These are phyloP conservation scores for Oreotrochilus melanogaster DNA, from an alignment of 2,113 vertebrate genomes.

Conservation along the genomic window DNA sequence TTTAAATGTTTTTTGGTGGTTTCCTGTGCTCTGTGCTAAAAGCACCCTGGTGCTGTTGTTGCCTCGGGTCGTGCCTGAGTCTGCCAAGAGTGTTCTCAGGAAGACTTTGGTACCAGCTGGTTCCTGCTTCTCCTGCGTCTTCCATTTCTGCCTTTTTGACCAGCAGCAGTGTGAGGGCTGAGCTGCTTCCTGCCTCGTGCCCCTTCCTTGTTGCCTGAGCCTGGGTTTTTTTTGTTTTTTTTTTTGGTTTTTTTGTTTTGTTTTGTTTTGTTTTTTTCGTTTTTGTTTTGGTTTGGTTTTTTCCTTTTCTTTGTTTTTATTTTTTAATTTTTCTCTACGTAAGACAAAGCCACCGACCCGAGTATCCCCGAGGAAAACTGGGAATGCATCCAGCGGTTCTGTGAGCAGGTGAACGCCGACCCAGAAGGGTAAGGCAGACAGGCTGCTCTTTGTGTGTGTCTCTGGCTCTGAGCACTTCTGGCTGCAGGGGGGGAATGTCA, in stretches of 20 bases:
- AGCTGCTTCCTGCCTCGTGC: neutral
- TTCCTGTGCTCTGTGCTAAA: neutral
- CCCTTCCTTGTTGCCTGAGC: fast-evolving
- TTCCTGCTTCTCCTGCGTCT: neutral
- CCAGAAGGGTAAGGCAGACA: slow-evolving; percentile 79
- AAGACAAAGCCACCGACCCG: slow-evolving; percentile 89
- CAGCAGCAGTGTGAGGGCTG: neutral
- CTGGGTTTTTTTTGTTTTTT: neutral
- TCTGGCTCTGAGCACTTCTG: neutral
- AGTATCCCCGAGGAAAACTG: slow-evolving; percentile 81
- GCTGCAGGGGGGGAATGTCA: neutral
- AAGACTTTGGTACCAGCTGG: neutral
- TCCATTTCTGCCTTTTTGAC: neutral
- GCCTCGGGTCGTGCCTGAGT: neutral
- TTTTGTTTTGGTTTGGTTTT: neutral
- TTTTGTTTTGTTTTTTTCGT: neutral
- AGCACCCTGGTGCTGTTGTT: neutral
- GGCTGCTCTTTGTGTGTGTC: neutral
- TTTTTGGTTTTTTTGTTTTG: neutral
- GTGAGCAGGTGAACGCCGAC: slow-evolving; percentile 82
- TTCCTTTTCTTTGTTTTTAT: neutral
- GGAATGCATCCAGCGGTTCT: slow-evolving; percentile 89
- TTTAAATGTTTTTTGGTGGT: neutral
- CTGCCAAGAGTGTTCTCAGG: neutral
- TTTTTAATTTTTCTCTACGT: neutral